Percentiles rank a stretch among this genome's conserved stretches.
Conservation (phyloP, 2,888 invertebrate genomes). For the Acanthoscelides obtectus region DNA sequence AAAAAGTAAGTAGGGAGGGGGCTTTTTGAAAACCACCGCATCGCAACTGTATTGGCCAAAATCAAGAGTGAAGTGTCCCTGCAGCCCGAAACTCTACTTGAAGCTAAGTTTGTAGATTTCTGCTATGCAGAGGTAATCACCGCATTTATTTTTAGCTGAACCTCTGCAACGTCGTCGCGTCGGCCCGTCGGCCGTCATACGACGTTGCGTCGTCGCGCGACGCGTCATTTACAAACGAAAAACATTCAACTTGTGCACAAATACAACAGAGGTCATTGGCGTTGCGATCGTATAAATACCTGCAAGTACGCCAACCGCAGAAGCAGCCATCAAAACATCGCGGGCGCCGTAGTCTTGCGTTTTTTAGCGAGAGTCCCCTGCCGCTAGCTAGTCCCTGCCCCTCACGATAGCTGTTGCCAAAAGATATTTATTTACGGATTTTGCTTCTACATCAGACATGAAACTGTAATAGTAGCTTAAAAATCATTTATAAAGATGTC, state of each 20-base stretch:
- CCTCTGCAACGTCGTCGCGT: neutral
- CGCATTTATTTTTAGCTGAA: neutral
- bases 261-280: slow-evolving; percentile 38
- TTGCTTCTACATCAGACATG: too few species aligned
- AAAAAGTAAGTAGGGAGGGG: too few species aligned
- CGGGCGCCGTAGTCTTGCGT: neutral
- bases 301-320: slow-evolving; percentile 18
- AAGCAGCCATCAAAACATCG: neutral
- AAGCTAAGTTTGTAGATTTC: too few species aligned
- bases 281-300: slow-evolving; percentile 34
- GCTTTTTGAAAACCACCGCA: too few species aligned
- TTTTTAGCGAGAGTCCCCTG: neutral
- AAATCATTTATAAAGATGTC: too few species aligned
- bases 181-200: neutral
- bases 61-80: too few species aligned
- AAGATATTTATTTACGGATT: neutral
- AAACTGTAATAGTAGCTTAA: too few species aligned
- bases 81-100: too few species aligned
- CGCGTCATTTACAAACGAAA: slow-evolving; percentile 28
- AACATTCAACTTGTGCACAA: slow-evolving; percentile 34
- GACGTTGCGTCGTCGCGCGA: neutral
- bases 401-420: neutral
- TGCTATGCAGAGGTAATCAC: neutral
- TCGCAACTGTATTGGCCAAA: too few species aligned
- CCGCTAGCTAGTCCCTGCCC: neutral